phyloP scores from a whole-genome alignment of 2,113 vertebrate genomes.

The Coryphaenoides rupestris region DNA sequence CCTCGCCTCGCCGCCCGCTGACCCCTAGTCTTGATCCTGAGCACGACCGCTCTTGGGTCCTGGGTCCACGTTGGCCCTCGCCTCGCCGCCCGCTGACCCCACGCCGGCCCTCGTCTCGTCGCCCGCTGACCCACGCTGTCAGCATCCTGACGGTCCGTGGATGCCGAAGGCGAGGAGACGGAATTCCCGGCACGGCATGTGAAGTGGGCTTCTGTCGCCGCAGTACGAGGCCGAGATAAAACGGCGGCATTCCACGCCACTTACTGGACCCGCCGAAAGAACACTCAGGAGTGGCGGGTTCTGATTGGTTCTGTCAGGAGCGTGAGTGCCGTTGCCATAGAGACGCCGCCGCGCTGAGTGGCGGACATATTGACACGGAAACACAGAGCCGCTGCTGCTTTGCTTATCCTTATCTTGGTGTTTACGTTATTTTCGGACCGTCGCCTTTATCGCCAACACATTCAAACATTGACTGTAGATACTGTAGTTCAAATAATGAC shows the following conservation, averaged over 20 bases:
- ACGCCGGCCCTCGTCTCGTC: too few relatives aligned
- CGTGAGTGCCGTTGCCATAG: not conserved
- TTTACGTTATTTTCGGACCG: not conserved
- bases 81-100: conserved; percentile 31
- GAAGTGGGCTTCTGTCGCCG: conserved; percentile 46
- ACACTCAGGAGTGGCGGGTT: conserved; percentile 26
- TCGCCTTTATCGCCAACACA: not conserved
- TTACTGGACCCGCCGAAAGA: conserved; percentile 40
- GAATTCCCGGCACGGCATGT: conserved; percentile 63
- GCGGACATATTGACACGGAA: not conserved
- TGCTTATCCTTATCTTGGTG: not conserved
- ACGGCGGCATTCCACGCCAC: conserved; percentile 29
- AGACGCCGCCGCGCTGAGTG: not conserved
- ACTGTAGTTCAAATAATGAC: too few relatives aligned
- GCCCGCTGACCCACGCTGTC: too few relatives aligned
- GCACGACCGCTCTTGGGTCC: conserved; percentile 20
- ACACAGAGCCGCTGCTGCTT: not conserved
- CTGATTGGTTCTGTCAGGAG: conserved; percentile 19
- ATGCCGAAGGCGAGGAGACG: conserved; percentile 18
- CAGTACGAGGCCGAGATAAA: conserved; percentile 52
- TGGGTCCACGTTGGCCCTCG: conserved; percentile 39
- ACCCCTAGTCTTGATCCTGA: too few relatives aligned
- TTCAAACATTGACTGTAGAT: too few relatives aligned
- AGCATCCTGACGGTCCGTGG: not conserved
- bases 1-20: too few relatives aligned